phyloP scores from a whole-genome alignment of 2,113 vertebrate species.

The Pelecanoides urinatrix region DNA sequence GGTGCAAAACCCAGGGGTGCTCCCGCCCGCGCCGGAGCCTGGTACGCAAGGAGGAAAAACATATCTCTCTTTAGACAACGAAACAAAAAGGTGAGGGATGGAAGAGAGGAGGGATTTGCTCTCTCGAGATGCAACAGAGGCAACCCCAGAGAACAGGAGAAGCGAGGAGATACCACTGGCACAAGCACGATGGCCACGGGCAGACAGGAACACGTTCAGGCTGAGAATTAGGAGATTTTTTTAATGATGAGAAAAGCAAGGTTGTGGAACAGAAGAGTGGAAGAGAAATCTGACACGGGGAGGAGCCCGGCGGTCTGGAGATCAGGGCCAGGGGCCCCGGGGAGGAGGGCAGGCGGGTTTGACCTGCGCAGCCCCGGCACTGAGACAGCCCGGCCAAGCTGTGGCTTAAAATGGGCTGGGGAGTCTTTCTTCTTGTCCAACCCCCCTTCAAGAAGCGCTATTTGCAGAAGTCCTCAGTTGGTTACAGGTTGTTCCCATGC shows the following conservation, averaged over 20 bases:
- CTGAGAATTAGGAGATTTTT: neutral
- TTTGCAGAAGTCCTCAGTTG: neutral
- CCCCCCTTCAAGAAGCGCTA: too few relatives aligned
- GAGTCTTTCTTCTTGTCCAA: neutral
- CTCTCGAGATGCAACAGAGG: neutral
- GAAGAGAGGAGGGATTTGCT: neutral
- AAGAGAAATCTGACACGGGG: neutral
- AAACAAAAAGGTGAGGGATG: too few relatives aligned
- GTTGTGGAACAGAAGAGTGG: neutral
- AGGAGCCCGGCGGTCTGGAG: neutral
- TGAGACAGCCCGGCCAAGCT: neutral
- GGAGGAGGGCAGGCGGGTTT: too few relatives aligned
- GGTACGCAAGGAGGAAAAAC: rapidly evolving
- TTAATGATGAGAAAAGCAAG: neutral
- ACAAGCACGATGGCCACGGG: neutral
- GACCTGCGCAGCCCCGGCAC: neutral
- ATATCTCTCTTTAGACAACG: neutral
- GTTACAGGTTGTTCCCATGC: neutral
- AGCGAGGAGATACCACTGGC: neutral
- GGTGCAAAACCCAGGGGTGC: neutral
- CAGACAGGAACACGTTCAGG: too few relatives aligned
- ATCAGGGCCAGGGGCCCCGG: neutral
- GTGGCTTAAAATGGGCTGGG: neutral
- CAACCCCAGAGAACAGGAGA: neutral
- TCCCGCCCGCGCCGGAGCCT: rapidly evolving